These are phyloP conservation scores for Desmophyllum pertusum DNA, from an alignment of 92 coral and sea anemone species.

Conservation along the genomic window DNA sequence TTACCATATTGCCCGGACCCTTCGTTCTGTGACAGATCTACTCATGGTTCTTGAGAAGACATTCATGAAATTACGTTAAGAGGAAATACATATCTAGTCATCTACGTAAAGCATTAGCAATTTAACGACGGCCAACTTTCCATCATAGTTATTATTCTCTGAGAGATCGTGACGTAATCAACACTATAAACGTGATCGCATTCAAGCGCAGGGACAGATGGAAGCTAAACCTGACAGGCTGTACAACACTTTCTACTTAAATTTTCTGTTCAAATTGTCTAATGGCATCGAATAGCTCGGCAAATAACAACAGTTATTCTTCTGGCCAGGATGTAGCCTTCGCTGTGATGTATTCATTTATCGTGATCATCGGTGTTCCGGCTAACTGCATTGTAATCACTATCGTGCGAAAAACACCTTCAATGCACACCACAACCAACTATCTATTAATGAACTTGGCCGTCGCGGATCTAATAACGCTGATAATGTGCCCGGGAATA, in stretches of 20 bases:
- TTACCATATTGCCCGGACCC: no score
- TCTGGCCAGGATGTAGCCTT: conserved; percentile 23
- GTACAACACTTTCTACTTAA: no score
- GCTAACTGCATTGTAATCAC: conserved; percentile 27
- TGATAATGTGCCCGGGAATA: conserved; percentile 29
- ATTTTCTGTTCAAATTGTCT: neutral
- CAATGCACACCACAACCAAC: conserved; percentile 49
- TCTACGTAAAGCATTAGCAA: no score
- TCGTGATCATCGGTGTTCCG: conserved; percentile 24
- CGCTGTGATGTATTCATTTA: conserved; percentile 27
- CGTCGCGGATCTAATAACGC: conserved; percentile 28
- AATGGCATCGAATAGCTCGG: conserved; percentile 13
- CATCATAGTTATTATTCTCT: neutral
- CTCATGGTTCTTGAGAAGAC: no score
- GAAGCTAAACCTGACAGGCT: neutral
- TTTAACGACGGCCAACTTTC: no score
- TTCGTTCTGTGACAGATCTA: no score
- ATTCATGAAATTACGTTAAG: no score
- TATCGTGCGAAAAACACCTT: conserved; percentile 38
- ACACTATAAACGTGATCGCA: neutral
- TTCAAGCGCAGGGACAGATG: neutral
- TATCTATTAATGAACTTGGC: conserved; percentile 28
- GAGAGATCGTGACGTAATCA: neutral
- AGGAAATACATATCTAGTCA: no score
- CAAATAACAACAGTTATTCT: neutral